Base-by-base conservation (phyloP, 2,888 invertebrate genomes). In the Trisateles emortualis region DNA sequence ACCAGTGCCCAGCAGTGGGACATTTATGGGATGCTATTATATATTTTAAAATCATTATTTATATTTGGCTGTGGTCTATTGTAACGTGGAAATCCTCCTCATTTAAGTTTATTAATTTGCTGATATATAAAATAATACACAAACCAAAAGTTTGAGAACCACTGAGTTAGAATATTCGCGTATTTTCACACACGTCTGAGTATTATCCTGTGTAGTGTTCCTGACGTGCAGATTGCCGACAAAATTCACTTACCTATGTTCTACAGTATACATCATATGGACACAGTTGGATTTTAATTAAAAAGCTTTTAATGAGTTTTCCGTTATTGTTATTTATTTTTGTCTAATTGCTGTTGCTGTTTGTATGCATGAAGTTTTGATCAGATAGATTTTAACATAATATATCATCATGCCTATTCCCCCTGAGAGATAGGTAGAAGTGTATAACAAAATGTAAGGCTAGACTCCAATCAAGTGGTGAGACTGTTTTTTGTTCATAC, bases 201-300 rank as follows among this genome's bases (percentile, higher is more conserved):
- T 64, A 65, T 72, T 72, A 71, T 48, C 57, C 61, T 74, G 69
- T 63, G 51, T 59, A 47, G 46, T 52, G 52, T 52, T 38, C n/a
- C 63, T 72, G 67, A 73, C 71, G 55, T 59, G 61, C 59, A 65
- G 64, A 61, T 54, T 68, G 68, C 67, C 59, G 50, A 48, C 58
- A 16, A 64, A 74, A 78, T 74, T 72, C 69, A 60, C 60, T 76
- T 79, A 77, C 59, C 65, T 63, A 48, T 62, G 59, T 59, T 53
- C 44, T 40, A 54, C 40, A 57, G 53, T 54, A 55, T 38, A 42
- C 44, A 52, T 62, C 48, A 51, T 38, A 53, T 44, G 49, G 43
- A 59, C 59, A 59, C 55, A 36, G 63, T 59, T 53, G 29, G 58
- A 50, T 52, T n/a, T 52, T 53, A 49, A 52, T 60, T 57, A 53